phyloP scores from a whole-genome alignment of 2,888 invertebrate genomes.

The Lasioglossum calceatum region DNA sequence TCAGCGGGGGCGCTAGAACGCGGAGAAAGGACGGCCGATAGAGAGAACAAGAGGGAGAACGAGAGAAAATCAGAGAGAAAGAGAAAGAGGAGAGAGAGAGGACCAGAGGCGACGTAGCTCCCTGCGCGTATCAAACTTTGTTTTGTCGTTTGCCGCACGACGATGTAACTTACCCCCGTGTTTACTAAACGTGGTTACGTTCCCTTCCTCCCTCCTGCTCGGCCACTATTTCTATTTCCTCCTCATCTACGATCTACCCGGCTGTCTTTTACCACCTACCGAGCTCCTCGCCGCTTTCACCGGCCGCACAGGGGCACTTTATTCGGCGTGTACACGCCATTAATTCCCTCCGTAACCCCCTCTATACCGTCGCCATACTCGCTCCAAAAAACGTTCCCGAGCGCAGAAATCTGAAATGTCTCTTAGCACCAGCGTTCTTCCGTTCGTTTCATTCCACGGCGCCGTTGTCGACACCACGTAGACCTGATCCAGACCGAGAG shows the following conservation, averaged over 20 bases:
- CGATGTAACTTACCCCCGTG: conserved; percentile 82
- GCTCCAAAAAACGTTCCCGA: conserved; percentile 54
- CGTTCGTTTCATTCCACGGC: conserved; percentile 61
- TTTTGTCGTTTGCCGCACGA: conserved; percentile 79
- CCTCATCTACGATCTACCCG: conserved; percentile 27
- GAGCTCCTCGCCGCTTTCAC: conserved; percentile 46
- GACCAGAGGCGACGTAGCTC: conserved; percentile 33
- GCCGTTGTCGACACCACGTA: conserved; percentile 64
- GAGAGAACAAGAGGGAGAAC: not conserved
- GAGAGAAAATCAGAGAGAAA: not conserved
- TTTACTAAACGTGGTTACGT: conserved; percentile 82
- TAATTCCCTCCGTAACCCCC: conserved; percentile 66
- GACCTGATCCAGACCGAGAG: conserved; percentile 37
- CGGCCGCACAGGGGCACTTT: conserved; percentile 66
- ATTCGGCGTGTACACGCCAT: conserved; percentile 75
- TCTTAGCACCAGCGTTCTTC: conserved; percentile 66
- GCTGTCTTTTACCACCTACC: conserved; percentile 29
- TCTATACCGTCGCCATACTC: not conserved
- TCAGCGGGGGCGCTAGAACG: conserved; percentile 36
- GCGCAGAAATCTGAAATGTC: conserved; percentile 73
- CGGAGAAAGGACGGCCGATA: conserved; percentile 21
- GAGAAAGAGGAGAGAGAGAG: conserved; percentile 17
- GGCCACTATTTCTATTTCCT: conserved; percentile 21
- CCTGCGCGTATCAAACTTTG: conserved; percentile 78
- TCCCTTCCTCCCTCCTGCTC: not conserved